Evolutionary conservation across 1,140 invertebrate genomes (phyloP).

Genomic region (Lucilia cuprina): DNA sequence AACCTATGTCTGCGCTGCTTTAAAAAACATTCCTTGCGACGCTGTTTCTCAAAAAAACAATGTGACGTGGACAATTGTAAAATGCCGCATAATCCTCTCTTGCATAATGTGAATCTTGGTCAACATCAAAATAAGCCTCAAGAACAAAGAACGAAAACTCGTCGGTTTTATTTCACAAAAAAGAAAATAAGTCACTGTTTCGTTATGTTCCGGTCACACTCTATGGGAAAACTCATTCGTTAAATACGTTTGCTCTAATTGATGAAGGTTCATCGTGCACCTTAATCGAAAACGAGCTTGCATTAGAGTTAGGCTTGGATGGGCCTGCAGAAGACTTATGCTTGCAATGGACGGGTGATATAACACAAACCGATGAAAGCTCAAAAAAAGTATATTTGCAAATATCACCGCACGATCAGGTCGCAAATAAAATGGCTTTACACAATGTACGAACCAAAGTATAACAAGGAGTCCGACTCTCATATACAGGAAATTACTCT

Average conservation of each 20-base stretch:
- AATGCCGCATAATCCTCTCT: too few species aligned
- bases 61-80: too few species aligned
- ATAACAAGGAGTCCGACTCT: too few species aligned
- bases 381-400: background rate
- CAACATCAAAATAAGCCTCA: too few species aligned
- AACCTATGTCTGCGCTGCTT: too few species aligned
- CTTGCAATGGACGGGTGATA: constrained; percentile 25
- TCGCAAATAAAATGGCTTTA: background rate
- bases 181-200: background rate
- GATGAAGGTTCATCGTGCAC: constrained; percentile 19
- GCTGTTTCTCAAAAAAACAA: too few species aligned
- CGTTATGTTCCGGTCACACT: background rate
- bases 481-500: too few species aligned
- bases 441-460: constrained; percentile 15
- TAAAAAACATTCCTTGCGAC: too few species aligned
- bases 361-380: background rate
- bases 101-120: too few species aligned
- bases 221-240: background rate
- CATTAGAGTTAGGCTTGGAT: background rate
- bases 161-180: background rate
- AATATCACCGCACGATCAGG: background rate
- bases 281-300: constrained; percentile 12
- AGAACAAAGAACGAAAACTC: background rate
- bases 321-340: constrained; percentile 22
- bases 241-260: constrained; percentile 22